Conservation (phyloP, 2,888 invertebrate genomes). For the Saturnia pavonia region DNA sequence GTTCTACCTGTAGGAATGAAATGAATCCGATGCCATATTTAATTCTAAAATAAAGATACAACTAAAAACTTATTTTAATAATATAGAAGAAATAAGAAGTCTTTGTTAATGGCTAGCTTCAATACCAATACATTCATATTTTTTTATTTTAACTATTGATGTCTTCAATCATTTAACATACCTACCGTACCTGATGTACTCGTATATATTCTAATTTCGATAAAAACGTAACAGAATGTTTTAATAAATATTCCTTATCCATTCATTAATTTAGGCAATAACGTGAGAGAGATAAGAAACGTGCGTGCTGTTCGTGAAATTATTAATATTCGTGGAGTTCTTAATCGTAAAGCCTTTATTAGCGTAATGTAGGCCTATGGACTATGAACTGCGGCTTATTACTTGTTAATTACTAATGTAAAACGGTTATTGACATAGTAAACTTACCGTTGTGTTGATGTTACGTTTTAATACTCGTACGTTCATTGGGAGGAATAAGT, state of each 20-base stretch:
- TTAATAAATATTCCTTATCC: not conserved
- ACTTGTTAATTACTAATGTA: slow-evolving; percentile 9
- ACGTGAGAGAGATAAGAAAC: not conserved
- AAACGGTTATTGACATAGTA: slow-evolving; percentile 12
- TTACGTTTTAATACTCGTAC: not conserved
- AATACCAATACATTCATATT: too few species aligned
- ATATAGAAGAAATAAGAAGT: too few species aligned
- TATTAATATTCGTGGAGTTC: slow-evolving; percentile 3
- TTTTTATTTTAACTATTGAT: too few species aligned
- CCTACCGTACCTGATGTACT: too few species aligned
- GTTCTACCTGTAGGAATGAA: too few species aligned
- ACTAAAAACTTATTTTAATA: too few species aligned
- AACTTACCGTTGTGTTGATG: not conserved
- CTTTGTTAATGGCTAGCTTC: too few species aligned
- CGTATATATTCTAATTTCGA: not conserved
- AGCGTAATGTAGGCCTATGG: not conserved
- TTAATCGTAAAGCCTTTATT: slow-evolving; percentile 9
- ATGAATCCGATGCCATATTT: too few species aligned
- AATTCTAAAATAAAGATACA: too few species aligned
- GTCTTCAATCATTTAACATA: too few species aligned
- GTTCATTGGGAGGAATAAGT: not conserved
- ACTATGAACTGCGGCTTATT: not conserved
- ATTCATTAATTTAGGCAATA: not conserved
- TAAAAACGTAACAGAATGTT: not conserved
- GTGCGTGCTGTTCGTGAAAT: slow-evolving; percentile 6